phyloP scores from a whole-genome alignment of 2,888 invertebrate genomes.

The Drepana falcataria region DNA sequence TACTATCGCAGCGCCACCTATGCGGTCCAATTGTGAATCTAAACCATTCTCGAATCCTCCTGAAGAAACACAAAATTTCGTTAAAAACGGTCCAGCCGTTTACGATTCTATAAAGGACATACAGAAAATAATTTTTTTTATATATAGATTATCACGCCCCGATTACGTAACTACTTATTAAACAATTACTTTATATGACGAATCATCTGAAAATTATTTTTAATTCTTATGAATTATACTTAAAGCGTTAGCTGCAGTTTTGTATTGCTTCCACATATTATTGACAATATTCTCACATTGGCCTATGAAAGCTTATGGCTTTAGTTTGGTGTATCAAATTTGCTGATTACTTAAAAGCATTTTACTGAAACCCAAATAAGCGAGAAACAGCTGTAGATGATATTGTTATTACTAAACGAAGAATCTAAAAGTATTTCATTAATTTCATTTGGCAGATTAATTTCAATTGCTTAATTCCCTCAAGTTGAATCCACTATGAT shows the following conservation, averaged over 20 bases:
- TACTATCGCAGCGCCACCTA: no score
- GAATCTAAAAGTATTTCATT: not conserved
- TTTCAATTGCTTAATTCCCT: not conserved
- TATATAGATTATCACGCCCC: no score
- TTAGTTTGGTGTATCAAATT: not conserved
- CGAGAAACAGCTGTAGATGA: not conserved
- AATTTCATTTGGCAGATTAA: not conserved
- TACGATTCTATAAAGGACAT: no score
- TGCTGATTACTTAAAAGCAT: not conserved
- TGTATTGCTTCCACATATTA: slow-evolving; percentile 74
- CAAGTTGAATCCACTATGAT: no score
- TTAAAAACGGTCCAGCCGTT: no score
- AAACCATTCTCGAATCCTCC: no score
- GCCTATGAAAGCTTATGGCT: slow-evolving; percentile 31
- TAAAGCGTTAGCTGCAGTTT: slow-evolving; percentile 21
- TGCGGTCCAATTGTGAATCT: no score
- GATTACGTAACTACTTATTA: no score
- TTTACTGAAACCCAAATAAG: not conserved
- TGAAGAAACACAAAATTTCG: no score
- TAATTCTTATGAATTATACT: not conserved
- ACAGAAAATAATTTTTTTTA: no score
- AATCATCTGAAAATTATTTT: not conserved
- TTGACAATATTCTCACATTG: slow-evolving; percentile 64
- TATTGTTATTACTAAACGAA: not conserved
- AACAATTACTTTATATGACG: not conserved